A percentile compares a stretch with the other conserved stretches of the same genome.
phyloP scores from a whole-genome alignment of 2,797 vertebrate genomes.

The Catharus ustulatus region DNA sequence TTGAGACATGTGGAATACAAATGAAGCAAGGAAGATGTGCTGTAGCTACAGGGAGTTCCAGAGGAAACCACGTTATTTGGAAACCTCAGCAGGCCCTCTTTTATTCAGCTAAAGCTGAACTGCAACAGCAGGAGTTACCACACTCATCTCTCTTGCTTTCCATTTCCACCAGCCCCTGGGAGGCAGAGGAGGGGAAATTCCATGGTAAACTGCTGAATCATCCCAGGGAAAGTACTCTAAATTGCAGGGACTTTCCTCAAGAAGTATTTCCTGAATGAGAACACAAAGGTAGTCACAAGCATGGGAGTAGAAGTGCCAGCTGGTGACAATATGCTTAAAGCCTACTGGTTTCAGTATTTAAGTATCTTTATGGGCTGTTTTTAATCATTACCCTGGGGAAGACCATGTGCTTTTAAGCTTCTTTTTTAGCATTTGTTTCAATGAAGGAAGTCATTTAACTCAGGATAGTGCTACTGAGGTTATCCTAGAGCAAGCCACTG shows the following conservation, averaged over 20 bases:
- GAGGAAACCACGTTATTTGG: background rate
- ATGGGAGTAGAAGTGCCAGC: background rate
- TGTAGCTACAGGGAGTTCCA: background rate
- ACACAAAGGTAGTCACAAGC: background rate
- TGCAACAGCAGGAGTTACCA: background rate
- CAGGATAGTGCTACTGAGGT: background rate
- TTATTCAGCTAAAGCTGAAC: background rate
- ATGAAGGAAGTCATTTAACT: background rate
- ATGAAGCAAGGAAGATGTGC: background rate
- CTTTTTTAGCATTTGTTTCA: background rate
- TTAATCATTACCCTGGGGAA: background rate
- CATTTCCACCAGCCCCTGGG: background rate
- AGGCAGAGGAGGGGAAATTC: slow-evolving; percentile 22
- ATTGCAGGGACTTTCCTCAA: slow-evolving; percentile 12
- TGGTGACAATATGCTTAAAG: slow-evolving; percentile 1
- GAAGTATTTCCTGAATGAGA: background rate
- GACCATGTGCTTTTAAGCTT: background rate
- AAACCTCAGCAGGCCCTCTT: background rate
- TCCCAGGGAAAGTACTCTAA: background rate
- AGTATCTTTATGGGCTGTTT: background rate
- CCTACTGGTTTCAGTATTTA: background rate
- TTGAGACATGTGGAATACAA: background rate
- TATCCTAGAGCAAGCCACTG: background rate
- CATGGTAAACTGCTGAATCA: background rate
- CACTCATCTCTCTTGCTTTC: background rate